Percentiles rank a stretch among this genome's conserved stretches.
phyloP scores from a whole-genome alignment of 2,888 invertebrate genomes.

The Lamellibrachia columna region DNA sequence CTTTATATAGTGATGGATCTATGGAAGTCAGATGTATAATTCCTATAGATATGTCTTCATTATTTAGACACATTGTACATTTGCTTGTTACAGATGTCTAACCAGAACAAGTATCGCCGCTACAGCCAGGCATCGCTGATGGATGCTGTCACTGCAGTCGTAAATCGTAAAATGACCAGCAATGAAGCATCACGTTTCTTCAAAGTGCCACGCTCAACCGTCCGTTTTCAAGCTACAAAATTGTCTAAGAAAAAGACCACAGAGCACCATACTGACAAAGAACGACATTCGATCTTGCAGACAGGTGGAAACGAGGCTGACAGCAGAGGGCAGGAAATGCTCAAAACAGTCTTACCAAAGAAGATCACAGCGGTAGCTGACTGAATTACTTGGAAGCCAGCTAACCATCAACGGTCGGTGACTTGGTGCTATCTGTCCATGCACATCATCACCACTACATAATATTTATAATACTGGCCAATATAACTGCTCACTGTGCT shows the following conservation, averaged over 20 bases:
- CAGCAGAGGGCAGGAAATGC: not conserved
- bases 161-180: not conserved
- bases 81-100: not conserved
- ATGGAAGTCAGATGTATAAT: not conserved
- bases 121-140: not conserved
- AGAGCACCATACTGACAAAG: not conserved
- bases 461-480: not conserved
- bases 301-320: not conserved
- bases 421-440: not conserved
- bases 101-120: slow-evolving; percentile 16
- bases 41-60: not conserved
- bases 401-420: not conserved
- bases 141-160: not conserved
- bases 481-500: not conserved
- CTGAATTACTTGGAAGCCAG: not conserved
- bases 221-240: not conserved
- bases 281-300: not conserved
- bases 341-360: not conserved
- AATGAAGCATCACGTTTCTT: slow-evolving; percentile 11
- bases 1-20: not conserved
- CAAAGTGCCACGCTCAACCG: not conserved
- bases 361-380: not conserved
- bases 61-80: not conserved
- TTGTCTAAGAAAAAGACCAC: not conserved
- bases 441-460: not conserved